phyloP scores from a whole-genome alignment of 2,113 vertebrate species.

The Chaenogobius annularis region DNA sequence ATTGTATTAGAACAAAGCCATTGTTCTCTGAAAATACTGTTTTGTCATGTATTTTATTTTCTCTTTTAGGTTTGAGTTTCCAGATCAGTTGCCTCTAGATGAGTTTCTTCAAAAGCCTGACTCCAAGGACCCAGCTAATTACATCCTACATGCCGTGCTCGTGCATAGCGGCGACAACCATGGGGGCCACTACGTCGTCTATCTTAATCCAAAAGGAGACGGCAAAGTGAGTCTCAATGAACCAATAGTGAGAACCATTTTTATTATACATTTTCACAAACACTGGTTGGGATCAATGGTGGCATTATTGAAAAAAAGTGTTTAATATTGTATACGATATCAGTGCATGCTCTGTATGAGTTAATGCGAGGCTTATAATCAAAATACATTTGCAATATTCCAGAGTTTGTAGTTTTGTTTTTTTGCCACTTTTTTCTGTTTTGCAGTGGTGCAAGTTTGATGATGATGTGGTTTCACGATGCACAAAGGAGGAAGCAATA shows the following conservation, averaged over 20 bases:
- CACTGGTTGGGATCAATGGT: conserved; percentile 15
- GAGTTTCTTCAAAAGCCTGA: conserved; percentile 99
- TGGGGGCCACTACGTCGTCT: conserved; percentile 98
- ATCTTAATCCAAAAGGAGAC: conserved; percentile 97
- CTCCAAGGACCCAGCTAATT: conserved; percentile 96
- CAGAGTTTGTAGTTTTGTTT: not conserved
- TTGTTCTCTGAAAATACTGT: not conserved
- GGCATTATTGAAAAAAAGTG: not conserved
- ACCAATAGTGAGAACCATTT: conserved; percentile 74
- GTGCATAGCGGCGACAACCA: conserved; percentile 99
- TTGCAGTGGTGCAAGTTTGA: conserved; percentile 98
- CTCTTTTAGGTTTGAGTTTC: conserved; percentile 91
- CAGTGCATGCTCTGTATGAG: not conserved
- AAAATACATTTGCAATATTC: not conserved
- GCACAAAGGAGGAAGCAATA: conserved; percentile 97
- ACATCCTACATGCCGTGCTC: conserved; percentile 95
- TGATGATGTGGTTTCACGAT: conserved; percentile 95
- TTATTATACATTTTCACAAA: conserved; percentile 40
- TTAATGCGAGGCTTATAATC: not conserved
- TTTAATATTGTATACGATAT: not conserved
- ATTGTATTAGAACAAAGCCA: too few relatives aligned
- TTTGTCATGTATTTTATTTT: not conserved
- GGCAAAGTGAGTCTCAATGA: conserved; percentile 92
- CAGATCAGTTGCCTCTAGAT: conserved; percentile 94
- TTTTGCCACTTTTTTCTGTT: not conserved